These are phyloP conservation scores for Pangasius larnaudii DNA, from an alignment of 2,797 vertebrate genomes.

Conservation along the genomic window DNA sequence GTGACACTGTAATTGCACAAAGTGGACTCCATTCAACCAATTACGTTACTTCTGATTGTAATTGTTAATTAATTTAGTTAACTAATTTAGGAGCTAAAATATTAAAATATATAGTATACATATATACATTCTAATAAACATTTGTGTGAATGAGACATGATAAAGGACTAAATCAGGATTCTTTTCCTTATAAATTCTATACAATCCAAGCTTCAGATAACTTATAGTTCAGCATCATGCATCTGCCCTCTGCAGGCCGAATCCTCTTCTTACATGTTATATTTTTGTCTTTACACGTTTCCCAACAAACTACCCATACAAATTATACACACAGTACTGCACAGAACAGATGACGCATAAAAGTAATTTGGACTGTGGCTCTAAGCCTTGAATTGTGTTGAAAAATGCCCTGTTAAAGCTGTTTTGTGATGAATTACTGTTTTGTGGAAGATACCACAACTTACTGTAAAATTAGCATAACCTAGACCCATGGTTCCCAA, in stretches of 20 bases:
- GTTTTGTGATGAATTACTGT: background rate
- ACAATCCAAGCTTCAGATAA: background rate
- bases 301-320: background rate
- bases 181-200: background rate
- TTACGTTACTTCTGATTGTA: background rate
- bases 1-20: background rate
- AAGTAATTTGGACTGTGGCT: background rate
- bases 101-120: background rate
- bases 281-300: background rate
- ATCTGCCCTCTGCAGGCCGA: constrained; percentile 30
- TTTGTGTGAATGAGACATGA: background rate
- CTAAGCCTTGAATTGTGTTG: background rate
- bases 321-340: background rate
- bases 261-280: constrained; percentile 1
- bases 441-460: background rate
- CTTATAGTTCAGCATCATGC: background rate
- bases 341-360: background rate
- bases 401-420: background rate
- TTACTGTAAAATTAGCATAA: background rate
- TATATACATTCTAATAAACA: background rate
- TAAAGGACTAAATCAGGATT: background rate
- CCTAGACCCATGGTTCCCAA: background rate
- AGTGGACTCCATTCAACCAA: background rate
- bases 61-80: background rate
- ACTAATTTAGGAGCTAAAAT: background rate